These are phyloP conservation scores for Sebastes schlegelii DNA, from an alignment of 2,113 vertebrate genomes.

Conservation along the genomic window DNA sequence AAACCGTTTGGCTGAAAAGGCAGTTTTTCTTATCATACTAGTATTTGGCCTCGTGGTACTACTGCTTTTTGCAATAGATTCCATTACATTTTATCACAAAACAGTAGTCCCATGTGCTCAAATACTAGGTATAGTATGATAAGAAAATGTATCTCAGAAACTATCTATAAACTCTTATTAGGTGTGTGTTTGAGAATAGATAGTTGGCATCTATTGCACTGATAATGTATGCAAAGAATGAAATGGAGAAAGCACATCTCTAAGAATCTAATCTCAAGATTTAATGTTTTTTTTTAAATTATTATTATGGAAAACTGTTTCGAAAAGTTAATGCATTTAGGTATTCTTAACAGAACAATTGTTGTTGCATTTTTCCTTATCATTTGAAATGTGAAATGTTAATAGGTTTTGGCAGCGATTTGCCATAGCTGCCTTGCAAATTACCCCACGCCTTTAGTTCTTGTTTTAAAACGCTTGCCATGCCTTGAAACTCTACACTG, in stretches of 20 bases:
- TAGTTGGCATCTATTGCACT: conserved; percentile 53
- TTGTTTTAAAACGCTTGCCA: conserved; percentile 32
- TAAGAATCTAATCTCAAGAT: neutral
- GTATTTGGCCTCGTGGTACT: too few relatives aligned
- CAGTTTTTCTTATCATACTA: too few relatives aligned
- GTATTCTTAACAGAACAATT: neutral
- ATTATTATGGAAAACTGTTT: neutral
- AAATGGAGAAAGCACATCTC: conserved; percentile 21
- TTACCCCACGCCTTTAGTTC: conserved; percentile 22
- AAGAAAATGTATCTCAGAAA: too few relatives aligned
- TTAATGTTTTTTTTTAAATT: neutral
- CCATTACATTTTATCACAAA: too few relatives aligned
- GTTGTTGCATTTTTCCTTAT: too few relatives aligned
- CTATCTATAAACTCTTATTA: neutral
- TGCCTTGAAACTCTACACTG: conserved; percentile 52
- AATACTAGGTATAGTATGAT: too few relatives aligned
- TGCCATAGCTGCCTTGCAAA: neutral
- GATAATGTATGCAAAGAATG: conserved; percentile 50
- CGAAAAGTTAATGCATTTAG: neutral
- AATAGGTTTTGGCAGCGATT: neutral
- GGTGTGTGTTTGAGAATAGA: neutral
- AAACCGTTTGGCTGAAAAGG: too few relatives aligned
- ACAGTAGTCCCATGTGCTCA: too few relatives aligned
- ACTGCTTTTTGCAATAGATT: too few relatives aligned
- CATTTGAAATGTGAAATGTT: neutral